These are phyloP conservation scores for Formicarius rufipectus DNA, from an alignment of 2,113 vertebrate genomes.

Conservation along the genomic window DNA sequence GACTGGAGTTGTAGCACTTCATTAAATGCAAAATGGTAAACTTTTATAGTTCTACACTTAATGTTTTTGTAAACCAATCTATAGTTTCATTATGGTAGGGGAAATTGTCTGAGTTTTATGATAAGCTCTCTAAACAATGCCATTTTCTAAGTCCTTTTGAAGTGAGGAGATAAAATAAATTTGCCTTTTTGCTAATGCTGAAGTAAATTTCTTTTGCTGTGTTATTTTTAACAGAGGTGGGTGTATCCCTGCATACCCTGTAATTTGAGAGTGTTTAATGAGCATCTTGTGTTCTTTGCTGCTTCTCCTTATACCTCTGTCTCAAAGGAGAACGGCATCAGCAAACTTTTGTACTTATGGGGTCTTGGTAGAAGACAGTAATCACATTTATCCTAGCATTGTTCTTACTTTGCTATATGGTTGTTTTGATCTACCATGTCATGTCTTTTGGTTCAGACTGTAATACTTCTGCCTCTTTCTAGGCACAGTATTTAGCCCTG, in stretches of 20 bases:
- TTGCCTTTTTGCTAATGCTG: background rate
- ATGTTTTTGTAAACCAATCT: constrained; percentile 22
- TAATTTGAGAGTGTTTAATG: background rate
- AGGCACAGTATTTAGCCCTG: background rate
- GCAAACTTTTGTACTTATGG: background rate
- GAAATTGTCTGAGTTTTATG: background rate
- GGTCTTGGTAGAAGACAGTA: background rate
- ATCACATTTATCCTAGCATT: background rate
- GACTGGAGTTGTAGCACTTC: background rate
- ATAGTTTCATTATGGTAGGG: background rate
- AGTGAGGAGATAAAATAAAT: background rate
- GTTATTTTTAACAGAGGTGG: background rate
- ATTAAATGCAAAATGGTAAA: constrained; percentile 1
- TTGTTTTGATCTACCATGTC: background rate
- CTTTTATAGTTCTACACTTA: background rate
- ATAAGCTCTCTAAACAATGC: background rate
- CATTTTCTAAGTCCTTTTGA: background rate
- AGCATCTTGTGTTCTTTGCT: background rate
- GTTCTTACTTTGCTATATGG: background rate
- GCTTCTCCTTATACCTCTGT: background rate
- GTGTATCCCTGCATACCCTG: background rate
- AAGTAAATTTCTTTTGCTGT: background rate
- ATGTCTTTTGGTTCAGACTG: background rate
- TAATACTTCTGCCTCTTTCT: background rate
- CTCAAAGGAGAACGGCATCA: background rate